phyloP scores from a whole-genome alignment of 2,797 vertebrate genomes.

The Ctenosaura bakeri region DNA sequence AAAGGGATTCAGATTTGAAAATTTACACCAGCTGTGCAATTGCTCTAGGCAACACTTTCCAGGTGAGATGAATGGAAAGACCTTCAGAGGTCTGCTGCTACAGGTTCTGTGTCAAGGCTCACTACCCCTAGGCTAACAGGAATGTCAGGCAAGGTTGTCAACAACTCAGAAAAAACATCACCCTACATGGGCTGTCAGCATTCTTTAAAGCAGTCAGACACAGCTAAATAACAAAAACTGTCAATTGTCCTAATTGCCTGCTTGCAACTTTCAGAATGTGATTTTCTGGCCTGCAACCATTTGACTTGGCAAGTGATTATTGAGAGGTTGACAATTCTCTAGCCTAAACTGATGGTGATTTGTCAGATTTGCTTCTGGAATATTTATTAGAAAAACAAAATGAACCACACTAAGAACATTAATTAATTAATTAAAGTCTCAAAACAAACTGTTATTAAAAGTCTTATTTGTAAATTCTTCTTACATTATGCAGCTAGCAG shows the following conservation, averaged over 20 bases:
- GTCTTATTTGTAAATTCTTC: neutral
- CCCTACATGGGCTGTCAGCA: conserved; percentile 5
- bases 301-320: conserved; percentile 32
- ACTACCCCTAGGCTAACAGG: conserved; percentile 46
- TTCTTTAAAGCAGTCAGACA: conserved; percentile 15
- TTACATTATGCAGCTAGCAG: neutral
- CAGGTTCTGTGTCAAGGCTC: conserved; percentile 24
- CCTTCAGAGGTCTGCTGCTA: neutral
- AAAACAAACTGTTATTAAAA: conserved; percentile 1
- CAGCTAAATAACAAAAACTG: conserved; percentile 39
- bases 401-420: neutral
- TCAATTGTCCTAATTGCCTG: conserved; percentile 18
- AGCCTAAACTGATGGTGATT: neutral
- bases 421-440: neutral
- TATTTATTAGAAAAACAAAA: neutral
- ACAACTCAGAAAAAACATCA: conserved; percentile 10
- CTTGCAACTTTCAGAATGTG: conserved; percentile 25
- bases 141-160: neutral
- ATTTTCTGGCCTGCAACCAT: conserved; percentile 23
- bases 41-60: conserved; percentile 32
- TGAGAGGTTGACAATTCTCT: conserved; percentile 31
- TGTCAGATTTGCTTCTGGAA: neutral
- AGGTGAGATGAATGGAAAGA: conserved; percentile 4
- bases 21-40: neutral
- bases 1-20: neutral